phyloP scores from a whole-genome alignment of 2,113 vertebrate genomes.

The Perognathus longimembris region DNA sequence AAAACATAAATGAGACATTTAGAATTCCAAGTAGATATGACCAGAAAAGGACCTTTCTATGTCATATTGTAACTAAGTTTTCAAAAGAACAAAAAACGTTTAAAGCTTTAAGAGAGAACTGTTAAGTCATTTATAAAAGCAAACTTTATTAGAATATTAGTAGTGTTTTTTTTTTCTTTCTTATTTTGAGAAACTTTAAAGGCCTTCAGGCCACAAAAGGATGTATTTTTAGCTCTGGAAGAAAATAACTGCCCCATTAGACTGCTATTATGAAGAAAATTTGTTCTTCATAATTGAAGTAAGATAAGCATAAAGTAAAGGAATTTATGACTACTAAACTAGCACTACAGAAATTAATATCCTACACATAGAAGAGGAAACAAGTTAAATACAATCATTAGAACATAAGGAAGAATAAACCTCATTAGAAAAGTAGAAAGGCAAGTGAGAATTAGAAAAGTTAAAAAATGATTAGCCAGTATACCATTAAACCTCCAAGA shows the following conservation, averaged over 20 bases:
- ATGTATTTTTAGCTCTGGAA: not conserved
- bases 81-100: not conserved
- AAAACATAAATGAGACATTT: not conserved
- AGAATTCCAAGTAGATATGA: not conserved
- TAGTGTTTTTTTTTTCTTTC: not conserved
- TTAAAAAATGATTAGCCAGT: too few species aligned
- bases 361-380: too few species aligned
- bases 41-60: not conserved
- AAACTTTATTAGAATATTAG: not conserved
- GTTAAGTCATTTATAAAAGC: not conserved
- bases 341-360: not conserved
- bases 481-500: too few species aligned
- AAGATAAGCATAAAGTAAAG: not conserved
- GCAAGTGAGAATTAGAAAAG: too few species aligned
- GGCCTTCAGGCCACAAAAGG: not conserved
- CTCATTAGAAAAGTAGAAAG: too few species aligned
- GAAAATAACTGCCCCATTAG: not conserved
- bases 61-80: not conserved
- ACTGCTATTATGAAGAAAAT: not conserved
- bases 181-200: not conserved
- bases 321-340: not conserved
- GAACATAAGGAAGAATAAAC: too few species aligned
- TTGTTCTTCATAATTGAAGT: not conserved
- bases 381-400: too few species aligned
- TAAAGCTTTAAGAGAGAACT: not conserved